Evolutionary conservation across 2,797 vertebrate genomes (phyloP), one percentile per base, ranked within the genome.

Genomic region (Heteromormyrus szaboi): DNA sequence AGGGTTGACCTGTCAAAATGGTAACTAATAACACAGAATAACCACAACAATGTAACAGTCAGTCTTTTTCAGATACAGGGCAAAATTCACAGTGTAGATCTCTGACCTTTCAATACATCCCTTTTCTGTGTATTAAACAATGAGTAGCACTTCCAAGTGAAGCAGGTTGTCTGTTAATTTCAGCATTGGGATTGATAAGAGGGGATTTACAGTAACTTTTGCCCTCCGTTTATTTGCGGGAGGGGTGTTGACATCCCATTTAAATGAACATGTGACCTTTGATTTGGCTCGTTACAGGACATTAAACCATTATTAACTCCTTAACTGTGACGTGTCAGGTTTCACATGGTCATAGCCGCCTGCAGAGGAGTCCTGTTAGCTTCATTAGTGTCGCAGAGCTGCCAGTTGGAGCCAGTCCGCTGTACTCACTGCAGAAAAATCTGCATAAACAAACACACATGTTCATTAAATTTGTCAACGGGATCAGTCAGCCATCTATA

Each of bases 301-400:
- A 90, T 93, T 92, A 92, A 91, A 46, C 89, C 89, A 89, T 92
- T 92, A 81, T 44, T 46, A 91, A 90, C 92, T 92, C 89, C 46
- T 90, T 88, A 90, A 84, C 37, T 29, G 65, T 46, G 51, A 90
- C 90, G 89, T 83, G 85, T 91, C 92, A 91, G 87, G 79, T 12
- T 37, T 87, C n/a, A 44, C 86, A 22, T 87, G 86, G 19, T n/a
- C 50, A 14, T 59, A 53, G 25, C 85, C 2, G 51, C 22, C 7
- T 41, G 29, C 7, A 17, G 85, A 54, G 29, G n/a, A 37, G 29
- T 56, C 50, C 53, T 54, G 5, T 59, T 86, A 37, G 85, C 83
- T 48, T 85, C 83, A 51, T 51, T 85, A 50, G 9, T 6, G 22
- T 51, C 12, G 50, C 50, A 37, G 84, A 85, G 84, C 50, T 29